Evolutionary conservation across 2,888 invertebrate species (phyloP), one percentile per base, ranked within the genome.

Genomic region (Flabesymbios commensalis): DNA sequence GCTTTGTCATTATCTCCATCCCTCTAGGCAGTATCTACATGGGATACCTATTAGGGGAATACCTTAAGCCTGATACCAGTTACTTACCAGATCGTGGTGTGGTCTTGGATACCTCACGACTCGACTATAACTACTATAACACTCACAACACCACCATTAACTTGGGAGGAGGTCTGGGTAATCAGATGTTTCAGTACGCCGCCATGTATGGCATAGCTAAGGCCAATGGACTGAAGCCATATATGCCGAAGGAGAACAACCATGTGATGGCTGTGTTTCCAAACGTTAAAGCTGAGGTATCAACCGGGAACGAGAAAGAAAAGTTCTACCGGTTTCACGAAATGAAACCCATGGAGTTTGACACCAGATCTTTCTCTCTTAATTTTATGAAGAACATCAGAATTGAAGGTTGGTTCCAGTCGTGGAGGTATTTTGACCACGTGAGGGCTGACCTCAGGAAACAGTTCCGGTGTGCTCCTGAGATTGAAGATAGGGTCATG

Each of bases 361-460:
- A 70, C 53, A 41, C 42, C 7, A 32, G 67, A 4, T 36, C 61
- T 10, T 67, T 65, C 57, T 52, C 47, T 10, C 49, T 70, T 22
- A 70, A 70, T 56, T 69, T 65, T 51, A 60, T 61, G 57, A 53
- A 59, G 45, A 60, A 67, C 47, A 64, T 69, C 28, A 47, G 57
- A 19, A 33, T 70, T 17, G 57, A 52, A n/a, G 70, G 70, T 14
- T 66, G 43, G 19, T 69, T 59, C 61, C 68, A 70, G 45, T 69
- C 68, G 5, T 70, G 69, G 68, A 45, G 61, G 22, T 70, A 69
- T 47, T 70, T 70, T 26, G 69, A 70, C 33, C 60, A 67, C 47
- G 65, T 65, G 14, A 54, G 67, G 26, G 19, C 59, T 4, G 69
- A 70, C 26, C 28, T 70, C 17, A 36, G 61, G 17, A 39, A 58